A percentile compares a stretch with the other conserved stretches of the same genome.
Conservation (phyloP, 2,888 invertebrate species). For the Campoplex nolae region DNA sequence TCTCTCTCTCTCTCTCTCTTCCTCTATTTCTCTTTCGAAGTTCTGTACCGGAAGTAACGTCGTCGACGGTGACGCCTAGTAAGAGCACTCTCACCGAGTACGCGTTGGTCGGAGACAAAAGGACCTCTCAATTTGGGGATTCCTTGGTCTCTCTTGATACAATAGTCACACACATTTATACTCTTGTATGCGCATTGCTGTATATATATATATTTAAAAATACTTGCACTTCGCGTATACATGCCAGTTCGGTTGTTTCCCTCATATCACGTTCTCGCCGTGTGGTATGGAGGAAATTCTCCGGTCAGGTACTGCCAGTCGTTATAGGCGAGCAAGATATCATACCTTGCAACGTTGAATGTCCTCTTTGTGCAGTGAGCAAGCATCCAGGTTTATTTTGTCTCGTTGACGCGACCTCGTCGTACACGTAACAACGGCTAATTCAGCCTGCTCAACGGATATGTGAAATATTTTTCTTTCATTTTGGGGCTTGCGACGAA, state of each 20-base stretch:
- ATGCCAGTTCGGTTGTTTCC: constrained; percentile 5
- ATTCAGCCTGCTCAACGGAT: background rate
- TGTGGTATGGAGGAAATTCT: constrained; percentile 29
- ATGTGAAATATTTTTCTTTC: background rate
- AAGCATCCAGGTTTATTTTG: constrained; percentile 47
- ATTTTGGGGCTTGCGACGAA: background rate
- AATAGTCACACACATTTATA: constrained; percentile 12
- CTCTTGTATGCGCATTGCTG: background rate
- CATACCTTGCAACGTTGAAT: constrained; percentile 34
- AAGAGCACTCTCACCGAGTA: constrained; percentile 39
- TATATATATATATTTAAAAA: background rate
- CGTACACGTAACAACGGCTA: constrained; percentile 10
- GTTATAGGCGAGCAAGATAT: constrained; percentile 8
- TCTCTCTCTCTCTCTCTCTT: background rate
- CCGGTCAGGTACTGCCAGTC: constrained; percentile 31
- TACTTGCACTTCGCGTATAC: constrained; percentile 6
- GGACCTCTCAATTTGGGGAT: constrained; percentile 57
- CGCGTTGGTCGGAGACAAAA: constrained; percentile 47
- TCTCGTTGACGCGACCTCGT: constrained; percentile 24
- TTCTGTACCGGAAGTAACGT: constrained; percentile 54
- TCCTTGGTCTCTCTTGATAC: constrained; percentile 23
- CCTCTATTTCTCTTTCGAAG: constrained; percentile 30
- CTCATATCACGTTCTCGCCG: constrained; percentile 10
- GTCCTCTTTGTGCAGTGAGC: constrained; percentile 44
- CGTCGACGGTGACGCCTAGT: constrained; percentile 31